A percentile compares a stretch with the other conserved stretches of the same genome.
Evolutionary conservation across 2,113 vertebrate species (phyloP).

Genomic region (Ptyas mucosa): DNA sequence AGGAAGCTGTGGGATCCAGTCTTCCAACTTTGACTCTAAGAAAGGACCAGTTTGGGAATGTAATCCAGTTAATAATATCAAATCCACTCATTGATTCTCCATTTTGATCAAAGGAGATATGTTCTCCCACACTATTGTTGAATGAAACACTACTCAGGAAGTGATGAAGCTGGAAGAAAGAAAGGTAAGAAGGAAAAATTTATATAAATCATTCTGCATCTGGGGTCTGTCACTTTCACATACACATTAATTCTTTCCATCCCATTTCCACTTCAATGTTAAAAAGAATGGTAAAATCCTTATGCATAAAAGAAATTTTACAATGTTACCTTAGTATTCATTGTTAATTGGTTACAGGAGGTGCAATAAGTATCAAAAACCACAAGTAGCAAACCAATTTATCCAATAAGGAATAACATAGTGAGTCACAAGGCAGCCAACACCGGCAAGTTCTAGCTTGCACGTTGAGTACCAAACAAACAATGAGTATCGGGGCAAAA

Average conservation of each 20-base stretch:
- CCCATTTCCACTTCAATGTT: not conserved
- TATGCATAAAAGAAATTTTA: too few species aligned
- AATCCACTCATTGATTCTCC: not conserved
- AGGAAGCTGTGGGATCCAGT: not conserved
- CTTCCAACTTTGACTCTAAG: not conserved
- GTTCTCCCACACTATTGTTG: not conserved
- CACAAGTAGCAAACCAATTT: too few species aligned
- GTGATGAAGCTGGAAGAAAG: not conserved
- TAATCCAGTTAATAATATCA: slow-evolving; percentile 1
- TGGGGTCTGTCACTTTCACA: not conserved
- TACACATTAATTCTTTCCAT: not conserved
- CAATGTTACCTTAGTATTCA: too few species aligned
- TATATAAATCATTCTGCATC: too few species aligned
- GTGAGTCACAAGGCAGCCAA: too few species aligned
- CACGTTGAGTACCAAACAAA: too few species aligned
- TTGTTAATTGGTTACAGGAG: too few species aligned
- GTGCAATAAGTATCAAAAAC: too few species aligned
- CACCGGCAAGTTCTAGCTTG: too few species aligned
- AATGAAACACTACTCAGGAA: not conserved
- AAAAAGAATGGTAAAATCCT: too few species aligned
- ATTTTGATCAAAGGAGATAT: not conserved
- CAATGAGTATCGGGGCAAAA: too few species aligned
- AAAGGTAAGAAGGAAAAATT: not conserved
- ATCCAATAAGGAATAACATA: too few species aligned
- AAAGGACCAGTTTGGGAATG: not conserved